These are phyloP conservation scores for Trididemnum miniatum DNA, from an alignment of 23 tunicate genomes.

Conservation along the genomic window DNA sequence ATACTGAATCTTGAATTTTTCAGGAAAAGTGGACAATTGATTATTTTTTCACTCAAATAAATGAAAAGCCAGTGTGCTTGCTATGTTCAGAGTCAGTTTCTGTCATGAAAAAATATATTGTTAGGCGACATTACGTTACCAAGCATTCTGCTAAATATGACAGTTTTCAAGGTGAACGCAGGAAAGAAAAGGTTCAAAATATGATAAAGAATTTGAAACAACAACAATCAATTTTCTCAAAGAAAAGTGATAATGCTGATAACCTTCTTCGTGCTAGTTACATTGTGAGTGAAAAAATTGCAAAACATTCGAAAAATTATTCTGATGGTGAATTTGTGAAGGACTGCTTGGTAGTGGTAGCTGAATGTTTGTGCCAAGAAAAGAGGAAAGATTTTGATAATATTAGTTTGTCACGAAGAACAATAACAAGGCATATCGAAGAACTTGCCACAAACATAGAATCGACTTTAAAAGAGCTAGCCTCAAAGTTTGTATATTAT, in stretches of 20 bases:
- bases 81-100: slow-evolving; percentile 21
- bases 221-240: slow-evolving; percentile 49
- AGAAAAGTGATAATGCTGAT: no score
- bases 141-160: slow-evolving; percentile 32
- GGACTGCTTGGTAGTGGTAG: slow-evolving; percentile 35
- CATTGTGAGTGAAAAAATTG: slow-evolving; percentile 57
- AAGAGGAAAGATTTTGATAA: slow-evolving; percentile 34
- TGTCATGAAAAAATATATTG: slow-evolving; percentile 12
- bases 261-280: no score
- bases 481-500: slow-evolving; percentile 22
- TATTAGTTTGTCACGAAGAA: slow-evolving; percentile 33
- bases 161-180: slow-evolving; percentile 18
- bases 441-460: slow-evolving; percentile 25
- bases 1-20: no score
- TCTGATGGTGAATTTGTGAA: slow-evolving; percentile 46
- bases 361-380: slow-evolving; percentile 29
- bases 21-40: slow-evolving; percentile 20
- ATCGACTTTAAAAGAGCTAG: background rate
- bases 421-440: slow-evolving; percentile 32
- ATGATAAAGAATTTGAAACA: slow-evolving; percentile 7
- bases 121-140: slow-evolving; percentile 26
- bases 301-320: slow-evolving; percentile 53
- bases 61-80: slow-evolving; percentile 31
- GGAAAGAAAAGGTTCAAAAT: slow-evolving; percentile 21
- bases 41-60: slow-evolving; percentile 28